Evolutionary conservation across 2,113 vertebrate genomes (phyloP).

Genomic region (Pomatostomus ruficeps): DNA sequence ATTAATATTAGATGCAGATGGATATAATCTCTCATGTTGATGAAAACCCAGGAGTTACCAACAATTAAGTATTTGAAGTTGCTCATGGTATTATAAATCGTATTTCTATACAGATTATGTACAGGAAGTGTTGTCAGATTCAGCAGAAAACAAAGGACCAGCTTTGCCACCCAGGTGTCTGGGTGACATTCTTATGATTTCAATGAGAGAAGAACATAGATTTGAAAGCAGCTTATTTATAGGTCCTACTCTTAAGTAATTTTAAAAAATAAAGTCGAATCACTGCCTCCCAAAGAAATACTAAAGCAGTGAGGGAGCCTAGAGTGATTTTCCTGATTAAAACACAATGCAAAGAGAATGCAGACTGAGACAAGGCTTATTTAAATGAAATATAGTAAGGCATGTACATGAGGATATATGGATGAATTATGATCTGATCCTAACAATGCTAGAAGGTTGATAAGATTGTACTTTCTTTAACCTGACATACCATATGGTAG

Average conservation of each 20-base stretch:
- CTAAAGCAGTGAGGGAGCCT: neutral
- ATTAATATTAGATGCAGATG: neutral
- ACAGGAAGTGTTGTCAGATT: neutral
- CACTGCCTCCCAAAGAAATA: neutral
- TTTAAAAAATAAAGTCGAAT: neutral
- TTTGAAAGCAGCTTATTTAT: neutral
- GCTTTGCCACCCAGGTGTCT: neutral
- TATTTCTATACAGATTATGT: neutral
- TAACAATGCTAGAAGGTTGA: neutral
- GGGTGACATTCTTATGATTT: neutral
- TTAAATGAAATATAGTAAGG: neutral
- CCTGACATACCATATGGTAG: neutral
- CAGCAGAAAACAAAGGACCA: neutral
- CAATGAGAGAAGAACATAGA: neutral
- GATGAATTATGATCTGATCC: neutral
- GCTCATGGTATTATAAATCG: neutral
- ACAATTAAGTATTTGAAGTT: neutral
- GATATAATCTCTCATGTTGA: neutral
- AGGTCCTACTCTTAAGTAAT: neutral
- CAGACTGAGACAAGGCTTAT: neutral
- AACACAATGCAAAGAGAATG: neutral
- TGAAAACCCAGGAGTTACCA: neutral
- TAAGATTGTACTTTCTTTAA: neutral
- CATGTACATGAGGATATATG: neutral
- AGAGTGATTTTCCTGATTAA: neutral